Evolutionary conservation across 2,888 invertebrate genomes (phyloP), one percentile per base, ranked within the genome.

Genomic region (Zeuzera pyrina): DNA sequence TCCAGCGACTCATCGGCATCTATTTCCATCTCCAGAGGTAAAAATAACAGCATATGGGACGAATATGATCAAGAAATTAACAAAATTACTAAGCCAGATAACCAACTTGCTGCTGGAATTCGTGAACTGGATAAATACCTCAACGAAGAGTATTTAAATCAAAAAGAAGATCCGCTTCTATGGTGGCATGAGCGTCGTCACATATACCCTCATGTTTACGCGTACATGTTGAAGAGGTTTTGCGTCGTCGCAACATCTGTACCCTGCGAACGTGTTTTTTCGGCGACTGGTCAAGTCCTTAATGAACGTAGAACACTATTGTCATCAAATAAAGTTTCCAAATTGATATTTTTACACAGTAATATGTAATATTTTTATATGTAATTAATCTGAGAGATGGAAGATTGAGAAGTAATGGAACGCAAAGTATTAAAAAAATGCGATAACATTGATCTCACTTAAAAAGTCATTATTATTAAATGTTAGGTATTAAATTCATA

Each of bases 241-340:
- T 45, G 43, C 24, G 34, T 41, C 15, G 25, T 42, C 25, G 49
- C 47, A 3, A 52, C 52, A 12, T 56, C 53, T 3, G 51, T 51
- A 8, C 49, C 53, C 2, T 46, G 43, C 24, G 54, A 50, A 31
- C 41, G 49, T 28, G 34, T 49, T 24, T 49, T 53, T 31, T 52
- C 52, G 7, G 49, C 50, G 34, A 38, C 46, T 3, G 50, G 47
- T 12, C 36, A 44, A 12, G 36, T 42, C n/a, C 22, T 47, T 3
- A 42, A 36, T 16, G 47, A 53, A 11, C 37, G 43, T 32, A 25
- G 47, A 42, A 53, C 40, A 35, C 31, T 44, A 26, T 34, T 56
- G 12, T 35, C 29, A 21, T 26, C 43, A 27, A 33, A 27, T n/a
- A 48, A 44, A 39, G 41, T 50, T 15, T 30, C 33, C 8, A 31